Percentiles rank a stretch among this genome's conserved stretches.
These are phyloP conservation scores for Lethocerus indicus DNA, from an alignment of 1,140 invertebrate species.

Conservation along the genomic window DNA sequence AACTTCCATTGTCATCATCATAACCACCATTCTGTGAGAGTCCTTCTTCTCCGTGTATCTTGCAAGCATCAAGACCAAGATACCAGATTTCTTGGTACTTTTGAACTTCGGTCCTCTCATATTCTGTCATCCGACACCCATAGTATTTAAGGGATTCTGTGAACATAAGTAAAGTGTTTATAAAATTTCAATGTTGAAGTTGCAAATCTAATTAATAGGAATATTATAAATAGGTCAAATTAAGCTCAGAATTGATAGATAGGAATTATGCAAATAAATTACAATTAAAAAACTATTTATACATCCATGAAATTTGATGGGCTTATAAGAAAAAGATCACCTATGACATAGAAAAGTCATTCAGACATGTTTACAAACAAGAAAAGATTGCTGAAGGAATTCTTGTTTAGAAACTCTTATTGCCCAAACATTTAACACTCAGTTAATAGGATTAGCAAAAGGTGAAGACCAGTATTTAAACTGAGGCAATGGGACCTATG, in stretches of 20 bases:
- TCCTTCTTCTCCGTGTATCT: slow-evolving; percentile 64
- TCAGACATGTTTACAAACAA: no score
- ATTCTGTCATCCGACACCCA: slow-evolving; percentile 64
- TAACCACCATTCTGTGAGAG: slow-evolving; percentile 66
- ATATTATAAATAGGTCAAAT: background rate
- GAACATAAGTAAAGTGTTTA: slow-evolving; percentile 19
- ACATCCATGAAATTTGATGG: background rate
- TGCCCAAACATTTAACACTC: no score
- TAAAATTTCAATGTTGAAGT: background rate
- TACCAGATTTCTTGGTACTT: slow-evolving; percentile 84
- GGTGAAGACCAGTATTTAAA: no score
- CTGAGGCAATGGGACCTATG: no score
- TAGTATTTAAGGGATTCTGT: slow-evolving; percentile 65
- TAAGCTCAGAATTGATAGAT: background rate
- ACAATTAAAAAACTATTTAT: background rate
- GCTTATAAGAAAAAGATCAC: no score
- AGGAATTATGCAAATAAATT: background rate
- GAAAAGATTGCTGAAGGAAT: no score
- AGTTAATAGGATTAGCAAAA: no score
- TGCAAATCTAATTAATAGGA: background rate
- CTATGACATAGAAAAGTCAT: no score
- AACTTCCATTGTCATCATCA: slow-evolving; percentile 84
- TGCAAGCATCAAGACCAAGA: slow-evolving; percentile 64
- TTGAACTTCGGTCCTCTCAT: slow-evolving; percentile 66
- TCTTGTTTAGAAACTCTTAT: no score